A percentile compares a stretch with the other conserved stretches of the same genome.
phyloP scores from a whole-genome alignment of 2,888 invertebrate genomes.

The Apantesis nais region DNA sequence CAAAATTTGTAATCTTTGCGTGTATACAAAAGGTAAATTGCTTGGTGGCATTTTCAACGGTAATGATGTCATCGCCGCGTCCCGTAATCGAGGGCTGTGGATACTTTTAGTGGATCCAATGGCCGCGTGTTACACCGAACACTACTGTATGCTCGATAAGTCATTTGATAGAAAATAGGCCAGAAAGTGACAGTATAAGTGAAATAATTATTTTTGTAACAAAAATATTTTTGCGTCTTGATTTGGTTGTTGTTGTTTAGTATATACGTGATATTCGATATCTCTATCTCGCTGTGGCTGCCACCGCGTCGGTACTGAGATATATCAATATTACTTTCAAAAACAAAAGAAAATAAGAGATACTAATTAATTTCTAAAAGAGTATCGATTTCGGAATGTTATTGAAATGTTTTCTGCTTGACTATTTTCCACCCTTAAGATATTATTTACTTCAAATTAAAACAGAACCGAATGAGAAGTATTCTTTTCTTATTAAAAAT shows the following conservation, averaged over 20 bases:
- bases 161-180: too few relatives aligned
- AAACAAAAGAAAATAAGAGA: not conserved
- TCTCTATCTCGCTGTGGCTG: too few relatives aligned
- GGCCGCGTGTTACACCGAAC: slow-evolving; percentile 42
- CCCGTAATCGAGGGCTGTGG: slow-evolving; percentile 64
- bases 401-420: not conserved
- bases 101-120: slow-evolving; percentile 56
- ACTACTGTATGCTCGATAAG: too few relatives aligned
- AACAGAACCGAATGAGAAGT: not conserved
- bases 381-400: not conserved
- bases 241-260: too few relatives aligned
- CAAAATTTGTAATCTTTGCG: slow-evolving; percentile 70
- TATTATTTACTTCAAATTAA: not conserved
- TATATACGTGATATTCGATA: too few relatives aligned
- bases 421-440: too few relatives aligned
- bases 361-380: not conserved
- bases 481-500: too few relatives aligned
- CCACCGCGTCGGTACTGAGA: too few relatives aligned
- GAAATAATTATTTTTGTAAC: too few relatives aligned
- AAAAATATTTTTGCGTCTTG: too few relatives aligned
- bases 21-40: slow-evolving; percentile 73
- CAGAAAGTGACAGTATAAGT: too few relatives aligned
- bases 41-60: slow-evolving; percentile 69
- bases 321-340: too few relatives aligned
- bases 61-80: slow-evolving; percentile 75